Evolutionary conservation across 2,113 vertebrate species (phyloP).

Genomic region (Dipodomys ordii): DNA sequence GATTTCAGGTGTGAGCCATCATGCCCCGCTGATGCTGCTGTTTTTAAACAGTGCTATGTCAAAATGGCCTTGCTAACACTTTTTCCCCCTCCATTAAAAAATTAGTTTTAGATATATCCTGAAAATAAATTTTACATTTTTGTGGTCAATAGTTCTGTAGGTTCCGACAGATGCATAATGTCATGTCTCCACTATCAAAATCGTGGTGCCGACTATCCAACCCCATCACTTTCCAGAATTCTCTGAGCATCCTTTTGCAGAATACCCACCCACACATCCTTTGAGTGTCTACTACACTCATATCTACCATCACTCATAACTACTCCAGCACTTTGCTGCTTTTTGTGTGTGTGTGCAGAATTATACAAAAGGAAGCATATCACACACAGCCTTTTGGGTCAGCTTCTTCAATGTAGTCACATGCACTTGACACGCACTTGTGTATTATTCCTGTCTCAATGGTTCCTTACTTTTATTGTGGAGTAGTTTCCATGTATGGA

Average conservation of each 20-base stretch:
- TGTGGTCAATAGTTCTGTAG: not conserved
- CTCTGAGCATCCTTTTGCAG: not conserved
- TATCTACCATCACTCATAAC: not conserved
- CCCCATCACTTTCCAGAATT: too few species aligned
- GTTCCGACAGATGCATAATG: not conserved
- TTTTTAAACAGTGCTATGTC: not conserved
- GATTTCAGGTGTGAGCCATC: too few species aligned
- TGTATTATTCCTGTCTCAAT: fast-evolving
- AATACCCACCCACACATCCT: not conserved
- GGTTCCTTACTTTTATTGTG: not conserved
- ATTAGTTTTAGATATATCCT: not conserved
- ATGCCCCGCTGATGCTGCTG: too few species aligned
- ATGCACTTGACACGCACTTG: not conserved
- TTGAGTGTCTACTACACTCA: too few species aligned
- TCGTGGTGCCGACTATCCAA: too few species aligned
- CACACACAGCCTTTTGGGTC: not conserved
- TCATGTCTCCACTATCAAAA: fast-evolving
- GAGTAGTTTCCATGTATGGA: not conserved
- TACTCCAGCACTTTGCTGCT: fast-evolving
- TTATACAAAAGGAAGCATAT: not conserved
- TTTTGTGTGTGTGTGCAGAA: not conserved
- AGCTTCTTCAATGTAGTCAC: not conserved
- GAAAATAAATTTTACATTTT: not conserved
- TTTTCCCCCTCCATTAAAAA: not conserved
- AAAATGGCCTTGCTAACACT: not conserved